Evolutionary conservation across 2,888 invertebrate species (phyloP), one percentile per base, ranked within the genome.

Genomic region (Troglohyphantes excavatus): DNA sequence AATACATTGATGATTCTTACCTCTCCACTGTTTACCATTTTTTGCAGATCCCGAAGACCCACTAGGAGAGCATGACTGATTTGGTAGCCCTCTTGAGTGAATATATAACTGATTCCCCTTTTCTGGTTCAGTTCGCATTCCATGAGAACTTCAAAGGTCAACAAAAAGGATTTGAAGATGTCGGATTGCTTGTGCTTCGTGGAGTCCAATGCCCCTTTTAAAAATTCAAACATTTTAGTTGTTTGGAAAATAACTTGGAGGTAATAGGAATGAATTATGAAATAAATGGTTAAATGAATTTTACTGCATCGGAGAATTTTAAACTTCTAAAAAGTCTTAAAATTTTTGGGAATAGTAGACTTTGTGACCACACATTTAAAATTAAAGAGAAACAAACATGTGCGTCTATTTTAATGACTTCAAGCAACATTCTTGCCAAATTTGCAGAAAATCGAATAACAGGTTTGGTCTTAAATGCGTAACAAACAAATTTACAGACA

Each of bases 111-210:
- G 92, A 96, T 95, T 13, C 97, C 97, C 17, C 96, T 94, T 7
- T 97, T 95, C 94, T 97, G 97, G 92, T 95, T 96, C 92, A 96
- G 96, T 93, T 97, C 97, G 93, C 97, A 96, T 93, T 97, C 97
- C 94, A 97, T 95, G 68, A 97, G 93, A 0, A 96, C 95, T 93
- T 97, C 97, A 93, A 96, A 97, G 26, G 96, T 96, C 65, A 96
- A 95, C 73, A 95, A 96, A 94, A 96, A 96, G 0, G 96, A 95
- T 39, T 96, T 95, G 93, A 96, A 96, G 95, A 97, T 96, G 92
- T 97, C 96, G 75, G 95, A 95, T 92, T 96, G 96, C 9, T 96
- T 96, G 93, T 95, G 96, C 92, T 95, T 96, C 93, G 96, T 95
- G 0, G 97, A 95, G 94, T 97, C 96, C 93, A 97, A 82, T n/a